These are phyloP conservation scores for Todiramphus chloris DNA, from an alignment of 2,113 vertebrate species.

Conservation along the genomic window DNA sequence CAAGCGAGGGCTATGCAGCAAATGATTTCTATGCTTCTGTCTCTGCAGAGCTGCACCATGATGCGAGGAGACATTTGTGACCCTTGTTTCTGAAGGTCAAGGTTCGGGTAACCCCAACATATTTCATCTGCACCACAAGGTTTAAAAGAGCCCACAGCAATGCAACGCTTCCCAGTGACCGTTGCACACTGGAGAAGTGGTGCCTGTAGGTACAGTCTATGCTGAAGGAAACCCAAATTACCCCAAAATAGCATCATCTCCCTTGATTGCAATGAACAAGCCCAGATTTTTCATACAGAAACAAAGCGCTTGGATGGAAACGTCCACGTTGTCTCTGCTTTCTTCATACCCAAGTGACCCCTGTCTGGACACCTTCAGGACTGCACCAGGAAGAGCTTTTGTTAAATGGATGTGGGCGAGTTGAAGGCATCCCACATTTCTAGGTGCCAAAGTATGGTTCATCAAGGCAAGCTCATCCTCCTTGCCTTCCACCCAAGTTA, in stretches of 20 bases:
- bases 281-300: neutral
- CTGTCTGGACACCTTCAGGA: accelerated
- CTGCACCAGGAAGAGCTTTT: neutral
- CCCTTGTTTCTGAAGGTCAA: neutral
- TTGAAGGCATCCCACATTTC: neutral
- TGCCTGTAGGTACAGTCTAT: neutral
- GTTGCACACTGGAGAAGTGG: accelerated
- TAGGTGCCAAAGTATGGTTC: neutral
- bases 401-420: too few relatives aligned
- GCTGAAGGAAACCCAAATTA: neutral
- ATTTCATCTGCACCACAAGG: neutral
- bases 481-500: neutral
- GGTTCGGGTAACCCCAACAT: neutral
- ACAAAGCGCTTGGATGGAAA: neutral
- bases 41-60: too few relatives aligned
- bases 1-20: neutral
- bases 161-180: neutral
- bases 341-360: neutral
- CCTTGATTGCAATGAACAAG: neutral
- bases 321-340: neutral
- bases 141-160: neutral
- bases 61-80: neutral
- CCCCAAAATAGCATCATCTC: neutral
- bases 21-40: neutral
- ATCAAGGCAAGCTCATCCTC: neutral